Base-by-base conservation (phyloP, 2,113 vertebrate species). In the Taxidea taxus region DNA sequence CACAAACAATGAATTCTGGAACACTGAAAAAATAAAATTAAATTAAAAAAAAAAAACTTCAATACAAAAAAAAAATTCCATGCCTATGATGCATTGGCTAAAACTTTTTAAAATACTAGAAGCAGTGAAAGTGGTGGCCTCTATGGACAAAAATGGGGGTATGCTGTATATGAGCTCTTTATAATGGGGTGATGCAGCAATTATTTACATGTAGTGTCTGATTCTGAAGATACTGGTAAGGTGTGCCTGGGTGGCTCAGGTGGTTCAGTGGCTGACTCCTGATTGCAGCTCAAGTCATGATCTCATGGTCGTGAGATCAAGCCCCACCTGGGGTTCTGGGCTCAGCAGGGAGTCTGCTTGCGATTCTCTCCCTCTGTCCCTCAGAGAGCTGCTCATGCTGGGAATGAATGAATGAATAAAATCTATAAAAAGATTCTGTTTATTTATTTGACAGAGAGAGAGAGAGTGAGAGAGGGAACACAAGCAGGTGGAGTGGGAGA, bases 211-310 rank as follows among this genome's bases (percentile, higher is more conserved):
- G 15, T 7, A 27, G 56, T 25, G 9, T n/a, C 5, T 58, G 37
- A 66, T 39, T 66, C 0, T 2, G 54, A 42, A 51, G 70, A 6
- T 3, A 47, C 23, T 21, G 49, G 31, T 25, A 37, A 75, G 7
- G 58, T 3, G 15, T 8, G 7, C 34, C 64, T n/a, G 64, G 64
- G 64, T 18, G 34, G 64, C 34, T 20, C 64, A n/a, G 64, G 8
- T 1, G 31, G 64, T 68, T 68, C 31, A 20, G 31, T 0, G 1
- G 31, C 16, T 7, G 1, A 68, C 64, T n/a, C 64, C 13, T 15
- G 34, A 68, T 66, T 66, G 31, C 34, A 3, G 34, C 15, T n/a
- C 7, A n/a, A 34, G 64, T n/a, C 31, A 16, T 68, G 64, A 68
- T 68, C 64, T n/a, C 34, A 1, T 18, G 64, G 64, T 68, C 15